Base-by-base conservation (phyloP, 2,888 invertebrate genomes). In the Odontothrips loti region DNA sequence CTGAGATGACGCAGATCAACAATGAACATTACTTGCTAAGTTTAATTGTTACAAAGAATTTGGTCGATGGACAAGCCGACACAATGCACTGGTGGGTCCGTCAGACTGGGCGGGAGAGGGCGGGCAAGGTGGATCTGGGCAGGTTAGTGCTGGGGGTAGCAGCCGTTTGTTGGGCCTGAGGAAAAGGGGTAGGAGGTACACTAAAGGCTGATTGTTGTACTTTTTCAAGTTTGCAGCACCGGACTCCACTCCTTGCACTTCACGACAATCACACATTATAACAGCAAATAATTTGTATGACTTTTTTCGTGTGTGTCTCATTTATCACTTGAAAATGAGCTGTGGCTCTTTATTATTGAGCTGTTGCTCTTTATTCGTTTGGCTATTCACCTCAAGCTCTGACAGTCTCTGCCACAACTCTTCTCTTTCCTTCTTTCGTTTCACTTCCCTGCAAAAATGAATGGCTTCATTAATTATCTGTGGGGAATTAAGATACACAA, bases 361-460 rank as follows among this genome's bases (percentile, higher is more conserved):
- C 68, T 75, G 68, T 75, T 75, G 68, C 68, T 75, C 68, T 75
- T 75, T 75, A 75, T 75, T 75, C 68, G 68, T 23, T 75, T 75
- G 68, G 68, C 68, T 75, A 75, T 75, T 75, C 68, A 75, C 68
- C 68, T 75, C 68, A 75, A 75, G 68, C 68, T 75, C 68, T 0
- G 68, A 75, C 68, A 75, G 68, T 75, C 68, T 94, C 90, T 96
- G 96, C 99, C 99, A 99, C 88, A 99, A 90, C 89, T 99, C 99
- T 88, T 97, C 96, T 88, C 97, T 91, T 91, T 99, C 96, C 90
- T 98, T 93, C 91, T 98, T 96, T 89, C 96, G 90, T 91, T 96
- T 94, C 91, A 96, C 95, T 91, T 98, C 96, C 91, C 97, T 96
- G 86, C 9, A 88, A 87, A 84, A 83, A 79, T 47, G 9, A 4